Evolutionary conservation across 53 echinoderm and acorn worm genomes (phyloP).

Genomic region (Zoroaster sp.): DNA sequence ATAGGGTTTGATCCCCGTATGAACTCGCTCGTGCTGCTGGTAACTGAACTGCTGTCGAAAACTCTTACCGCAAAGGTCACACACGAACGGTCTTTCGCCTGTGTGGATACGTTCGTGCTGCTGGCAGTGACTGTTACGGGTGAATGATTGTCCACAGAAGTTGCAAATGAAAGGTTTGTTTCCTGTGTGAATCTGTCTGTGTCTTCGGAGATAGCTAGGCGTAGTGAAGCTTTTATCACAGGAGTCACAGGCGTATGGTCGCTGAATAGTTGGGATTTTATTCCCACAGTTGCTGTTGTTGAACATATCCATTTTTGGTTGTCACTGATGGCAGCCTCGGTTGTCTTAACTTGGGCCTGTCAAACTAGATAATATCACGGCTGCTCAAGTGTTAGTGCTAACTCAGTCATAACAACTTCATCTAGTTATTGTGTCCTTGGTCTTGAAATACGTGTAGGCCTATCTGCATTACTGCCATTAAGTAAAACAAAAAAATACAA

Average conservation of each 20-base stretch:
- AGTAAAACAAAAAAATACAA: too few species aligned
- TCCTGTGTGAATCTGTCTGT: slow-evolving; percentile 40
- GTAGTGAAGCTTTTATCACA: slow-evolving; percentile 36
- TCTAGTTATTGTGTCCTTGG: too few species aligned
- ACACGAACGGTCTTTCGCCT: slow-evolving; percentile 24
- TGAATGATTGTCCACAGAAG: slow-evolving; percentile 14
- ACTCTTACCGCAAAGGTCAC: slow-evolving; percentile 30
- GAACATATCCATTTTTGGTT: too few species aligned
- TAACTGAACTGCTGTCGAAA: slow-evolving; percentile 24
- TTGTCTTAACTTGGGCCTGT: too few species aligned
- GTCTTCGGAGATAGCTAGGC: slow-evolving; percentile 14
- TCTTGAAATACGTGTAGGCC: too few species aligned
- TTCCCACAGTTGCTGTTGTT: too few species aligned
- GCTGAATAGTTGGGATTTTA: background rate
- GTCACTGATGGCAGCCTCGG: too few species aligned
- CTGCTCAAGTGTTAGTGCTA: too few species aligned
- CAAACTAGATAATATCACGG: too few species aligned
- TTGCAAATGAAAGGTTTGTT: slow-evolving; percentile 14
- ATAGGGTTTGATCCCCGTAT: slow-evolving; percentile 17
- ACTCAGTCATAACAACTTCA: too few species aligned
- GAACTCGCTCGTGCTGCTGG: slow-evolving; percentile 20
- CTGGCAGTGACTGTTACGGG: background rate
- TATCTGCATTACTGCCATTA: too few species aligned
- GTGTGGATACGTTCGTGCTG: slow-evolving; percentile 39
- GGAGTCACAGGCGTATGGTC: slow-evolving; percentile 29